Evolutionary conservation across 2,797 vertebrate species (phyloP), one percentile per base, ranked within the genome.

Genomic region (Lacerta bilineata): DNA sequence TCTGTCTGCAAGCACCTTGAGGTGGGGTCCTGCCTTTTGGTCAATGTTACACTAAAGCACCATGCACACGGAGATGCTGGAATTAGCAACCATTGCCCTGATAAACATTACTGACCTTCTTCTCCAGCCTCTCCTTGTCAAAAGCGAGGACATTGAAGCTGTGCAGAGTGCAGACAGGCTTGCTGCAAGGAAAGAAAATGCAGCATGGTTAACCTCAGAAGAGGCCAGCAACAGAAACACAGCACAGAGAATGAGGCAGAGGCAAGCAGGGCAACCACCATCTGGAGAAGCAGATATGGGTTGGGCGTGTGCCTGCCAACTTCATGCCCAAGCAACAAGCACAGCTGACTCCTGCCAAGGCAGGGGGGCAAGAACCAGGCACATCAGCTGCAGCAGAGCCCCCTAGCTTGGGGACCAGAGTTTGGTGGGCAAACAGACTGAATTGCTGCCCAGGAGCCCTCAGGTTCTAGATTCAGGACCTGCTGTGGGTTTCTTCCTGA

Each of bases 61-160:
- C 20, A 27, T 2, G 8, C 17, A 33, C 27, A 41, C 2, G 20
- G 43, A 55, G 17, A 27, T 8, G 8, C 25, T 75, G 33, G 33
- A 59, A 23, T n/a, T 8, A 46, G 5, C 9, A 15, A 15, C 17
- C 1, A 4, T 6, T 10, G 11, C 29, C 23, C 8, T 29, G 36
- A 83, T 64, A 13, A 27, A 11, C 20, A n/a, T 43, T 23, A 88
- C 96, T 84, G 68, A 98, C 98, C 98, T 98, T 98, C 91, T 96
- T 97, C 93, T 98, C 98, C 80, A 98, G 86, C 29, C 97, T 97
- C 83, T 98, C 98, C 92, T 95, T 97, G 95, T 98, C 98, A 4
- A 97, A 97, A 94, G 97, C 96, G 88, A 99, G 96, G 78, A 99
- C 97, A 2, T 97, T 98, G 95, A 98, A 98, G 95, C 98, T 98